A percentile compares a stretch with the other conserved stretches of the same genome.
Conservation (phyloP, 2,113 vertebrate genomes). For the Thunnus maccoyii region DNA sequence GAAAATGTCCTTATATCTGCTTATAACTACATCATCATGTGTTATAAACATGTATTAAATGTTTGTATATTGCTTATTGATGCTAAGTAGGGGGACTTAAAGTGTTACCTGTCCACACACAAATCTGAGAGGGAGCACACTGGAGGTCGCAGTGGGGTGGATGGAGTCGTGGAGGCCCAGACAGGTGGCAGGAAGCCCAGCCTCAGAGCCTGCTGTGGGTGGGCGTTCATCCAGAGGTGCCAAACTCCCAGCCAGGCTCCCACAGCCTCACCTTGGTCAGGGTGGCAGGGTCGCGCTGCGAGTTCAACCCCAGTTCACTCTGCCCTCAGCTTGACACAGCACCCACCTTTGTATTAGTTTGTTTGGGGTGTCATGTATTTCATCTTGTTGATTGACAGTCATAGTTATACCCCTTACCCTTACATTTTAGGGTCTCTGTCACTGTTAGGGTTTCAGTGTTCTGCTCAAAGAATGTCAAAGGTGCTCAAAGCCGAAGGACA, state of each 20-base stretch:
- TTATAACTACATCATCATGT: too few relatives aligned
- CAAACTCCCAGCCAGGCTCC: constrained; percentile 75
- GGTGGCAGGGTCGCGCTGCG: constrained; percentile 45
- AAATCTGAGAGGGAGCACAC: constrained; percentile 12
- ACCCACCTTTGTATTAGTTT: not conserved
- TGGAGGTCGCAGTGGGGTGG: constrained; percentile 55
- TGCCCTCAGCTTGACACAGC: constrained; percentile 51
- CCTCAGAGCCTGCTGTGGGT: constrained; percentile 70
- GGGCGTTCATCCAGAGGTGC: constrained; percentile 77
- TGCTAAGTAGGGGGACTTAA: too few relatives aligned
- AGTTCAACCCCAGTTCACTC: constrained; percentile 74
- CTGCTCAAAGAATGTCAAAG: not conserved
- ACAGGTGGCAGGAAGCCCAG: constrained; percentile 78
- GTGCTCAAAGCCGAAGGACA: not conserved
- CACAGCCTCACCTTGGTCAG: constrained; percentile 74
- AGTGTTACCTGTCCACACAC: not conserved
- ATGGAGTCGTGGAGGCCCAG: constrained; percentile 52
- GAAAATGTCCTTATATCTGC: too few relatives aligned
- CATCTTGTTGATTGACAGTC: not conserved
- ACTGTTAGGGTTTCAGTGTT: constrained; percentile 1
- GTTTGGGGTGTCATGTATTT: not conserved
- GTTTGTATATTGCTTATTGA: too few relatives aligned
- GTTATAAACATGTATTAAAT: too few relatives aligned
- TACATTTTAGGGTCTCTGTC: not conserved
- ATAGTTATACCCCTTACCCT: not conserved